Evolutionary conservation across 2,113 vertebrate genomes (phyloP).

Genomic region (Ciconia maguari): DNA sequence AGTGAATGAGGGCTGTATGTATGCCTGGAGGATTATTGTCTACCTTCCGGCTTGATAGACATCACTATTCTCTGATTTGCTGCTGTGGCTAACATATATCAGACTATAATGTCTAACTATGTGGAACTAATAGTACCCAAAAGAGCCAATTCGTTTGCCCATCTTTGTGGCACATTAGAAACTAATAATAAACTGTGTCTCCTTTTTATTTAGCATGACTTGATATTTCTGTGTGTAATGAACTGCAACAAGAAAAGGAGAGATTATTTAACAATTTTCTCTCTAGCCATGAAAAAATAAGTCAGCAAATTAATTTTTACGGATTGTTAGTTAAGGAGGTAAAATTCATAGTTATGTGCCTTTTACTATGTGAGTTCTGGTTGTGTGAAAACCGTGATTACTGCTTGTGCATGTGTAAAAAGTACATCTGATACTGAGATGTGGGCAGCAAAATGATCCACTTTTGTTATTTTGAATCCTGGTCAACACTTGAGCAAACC

Average conservation of each 20-base stretch:
- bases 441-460: neutral
- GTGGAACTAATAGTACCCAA: conserved; percentile 57
- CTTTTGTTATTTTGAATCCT: neutral
- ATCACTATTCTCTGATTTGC: neutral
- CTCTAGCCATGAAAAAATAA: neutral
- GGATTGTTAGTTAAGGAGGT: neutral
- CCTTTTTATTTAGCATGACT: conserved; percentile 19
- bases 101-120: conserved; percentile 26
- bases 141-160: conserved; percentile 35
- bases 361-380: neutral
- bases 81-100: neutral
- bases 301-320: conserved; percentile 9
- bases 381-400: neutral
- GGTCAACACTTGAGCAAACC: neutral
- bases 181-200: neutral
- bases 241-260: neutral
- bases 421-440: neutral
- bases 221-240: neutral
- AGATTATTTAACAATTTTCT: neutral
- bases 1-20: neutral
- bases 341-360: neutral
- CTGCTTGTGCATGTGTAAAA: neutral
- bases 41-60: neutral
- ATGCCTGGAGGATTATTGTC: neutral
- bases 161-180: conserved; percentile 19